Evolutionary conservation across 37 sponge, comb jelly and placozoan genomes (phyloP), one percentile per base, ranked within the genome.

Genomic region (Agelas oroides): DNA sequence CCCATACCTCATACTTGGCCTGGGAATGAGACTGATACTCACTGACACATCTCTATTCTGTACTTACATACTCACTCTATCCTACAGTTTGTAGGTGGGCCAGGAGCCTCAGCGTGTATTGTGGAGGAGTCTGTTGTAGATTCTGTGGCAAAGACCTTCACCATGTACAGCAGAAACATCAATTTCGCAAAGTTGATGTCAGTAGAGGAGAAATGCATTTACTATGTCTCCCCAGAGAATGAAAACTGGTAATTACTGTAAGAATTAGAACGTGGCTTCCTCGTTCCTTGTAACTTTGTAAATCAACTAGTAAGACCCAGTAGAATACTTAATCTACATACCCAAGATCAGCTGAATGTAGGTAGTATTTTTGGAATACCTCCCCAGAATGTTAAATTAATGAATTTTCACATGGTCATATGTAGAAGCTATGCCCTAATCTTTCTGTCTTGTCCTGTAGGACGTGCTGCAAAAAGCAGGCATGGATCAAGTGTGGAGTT

Each of bases 91-190:
- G 60, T 77, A 6, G 86, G 78, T 38, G 86, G 78, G 0, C 23
- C 63, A 20, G 80, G 80, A 6, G 33, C 82, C 18, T n/a, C 64
- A 25, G 93, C 81, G 0, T 71, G 78, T 27, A 71, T 95, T 18
- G 60, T 93, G 19, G 96, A 95, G 65, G 96, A 95, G 66, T 93
- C 94, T 0, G 59, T 84, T 5, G 96, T 95, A 16, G 95, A 95
- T 55, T 53, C 88, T 6, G 40, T 39, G 0, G 39, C 65, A 52
- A 78, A 90, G 72, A 90, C 80, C 40, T 90, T 95, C 67, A 77
- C 61, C 33, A 95, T 94, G 25, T 90, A 93, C 82, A 95, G 88
- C 11, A 54, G 94, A 53, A 95, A 95, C 73, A 75, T 95, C 33
- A 90, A 64, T 13, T 65, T 86, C 31, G 83, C 79, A n/a, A 89